Evolutionary conservation across 2,888 invertebrate species (phyloP).

Genomic region (Zhuqinia jingwanae): DNA sequence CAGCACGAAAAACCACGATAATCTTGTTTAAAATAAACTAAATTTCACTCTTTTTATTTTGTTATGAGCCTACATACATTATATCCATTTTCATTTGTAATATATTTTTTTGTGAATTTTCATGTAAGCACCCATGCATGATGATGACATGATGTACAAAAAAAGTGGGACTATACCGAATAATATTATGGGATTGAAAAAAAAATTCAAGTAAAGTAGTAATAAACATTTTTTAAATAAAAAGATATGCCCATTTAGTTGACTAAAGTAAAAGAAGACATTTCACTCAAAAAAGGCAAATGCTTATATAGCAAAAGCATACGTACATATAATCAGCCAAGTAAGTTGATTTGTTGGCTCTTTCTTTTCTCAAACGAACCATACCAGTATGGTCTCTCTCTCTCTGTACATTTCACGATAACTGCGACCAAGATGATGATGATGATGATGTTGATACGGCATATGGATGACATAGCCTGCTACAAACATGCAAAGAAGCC

Average conservation of each 20-base stretch:
- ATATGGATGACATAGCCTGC: conserved; percentile 23
- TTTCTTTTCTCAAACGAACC: not conserved
- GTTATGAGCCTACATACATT: not conserved
- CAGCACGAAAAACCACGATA: conserved; percentile 10
- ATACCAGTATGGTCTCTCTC: not conserved
- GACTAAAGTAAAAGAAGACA: not conserved
- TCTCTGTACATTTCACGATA: not conserved
- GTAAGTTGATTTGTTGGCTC: not conserved
- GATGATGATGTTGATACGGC: conserved; percentile 21
- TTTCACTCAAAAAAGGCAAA: not conserved
- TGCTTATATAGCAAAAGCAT: no score
- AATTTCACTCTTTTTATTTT: conserved; percentile 2
- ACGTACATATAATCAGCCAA: conserved; percentile 12
- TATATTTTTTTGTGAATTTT: not conserved
- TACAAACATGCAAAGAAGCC: not conserved
- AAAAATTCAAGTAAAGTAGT: not conserved
- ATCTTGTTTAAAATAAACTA: conserved; percentile 2
- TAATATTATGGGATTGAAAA: not conserved
- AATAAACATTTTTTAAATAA: conserved; percentile 25
- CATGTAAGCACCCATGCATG: conserved; percentile 5
- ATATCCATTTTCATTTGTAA: not conserved
- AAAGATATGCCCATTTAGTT: not conserved
- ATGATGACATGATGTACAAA: no score
- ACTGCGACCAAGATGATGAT: not conserved
- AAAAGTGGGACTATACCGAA: not conserved